Conservation (phyloP, 2,797 vertebrate species). For the Tokudaia muenninki region DNA sequence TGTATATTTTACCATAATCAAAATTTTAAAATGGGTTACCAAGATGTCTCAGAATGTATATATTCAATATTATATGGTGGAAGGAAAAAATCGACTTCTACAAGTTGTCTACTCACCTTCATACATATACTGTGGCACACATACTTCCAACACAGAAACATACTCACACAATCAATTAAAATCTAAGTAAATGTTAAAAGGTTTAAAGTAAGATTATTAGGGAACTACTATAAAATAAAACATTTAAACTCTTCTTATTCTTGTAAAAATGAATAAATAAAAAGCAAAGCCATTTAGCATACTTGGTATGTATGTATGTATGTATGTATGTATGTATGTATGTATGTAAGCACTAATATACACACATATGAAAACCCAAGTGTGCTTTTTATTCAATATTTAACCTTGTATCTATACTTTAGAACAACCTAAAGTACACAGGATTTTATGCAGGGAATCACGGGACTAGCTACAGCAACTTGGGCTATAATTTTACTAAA, state of each 20-base stretch:
- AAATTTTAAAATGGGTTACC: not conserved
- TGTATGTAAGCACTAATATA: not conserved
- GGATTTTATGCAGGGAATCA: constrained; percentile 43
- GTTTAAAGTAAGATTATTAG: not conserved
- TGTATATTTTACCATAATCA: not conserved
- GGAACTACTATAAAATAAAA: not conserved
- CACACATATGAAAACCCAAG: not conserved
- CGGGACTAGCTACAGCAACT: not conserved
- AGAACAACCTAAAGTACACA: not conserved
- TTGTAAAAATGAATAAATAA: not conserved
- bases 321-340: not conserved
- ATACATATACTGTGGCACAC: not conserved
- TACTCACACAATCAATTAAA: not conserved
- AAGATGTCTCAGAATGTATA: not conserved
- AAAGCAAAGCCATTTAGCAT: not conserved
- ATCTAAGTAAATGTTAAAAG: not conserved
- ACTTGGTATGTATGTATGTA: not conserved
- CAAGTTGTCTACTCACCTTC: not conserved
- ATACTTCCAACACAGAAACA: not conserved
- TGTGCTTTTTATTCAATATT: constrained; percentile 5
- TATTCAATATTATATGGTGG: not conserved
- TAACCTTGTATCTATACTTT: not conserved
- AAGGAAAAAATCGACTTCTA: not conserved
- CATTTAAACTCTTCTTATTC: not conserved
- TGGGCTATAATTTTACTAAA: constrained; percentile 58